Percentiles rank a stretch among this genome's conserved stretches.
Conservation (phyloP, 2,888 invertebrate genomes). For the Diarsia rubi region DNA sequence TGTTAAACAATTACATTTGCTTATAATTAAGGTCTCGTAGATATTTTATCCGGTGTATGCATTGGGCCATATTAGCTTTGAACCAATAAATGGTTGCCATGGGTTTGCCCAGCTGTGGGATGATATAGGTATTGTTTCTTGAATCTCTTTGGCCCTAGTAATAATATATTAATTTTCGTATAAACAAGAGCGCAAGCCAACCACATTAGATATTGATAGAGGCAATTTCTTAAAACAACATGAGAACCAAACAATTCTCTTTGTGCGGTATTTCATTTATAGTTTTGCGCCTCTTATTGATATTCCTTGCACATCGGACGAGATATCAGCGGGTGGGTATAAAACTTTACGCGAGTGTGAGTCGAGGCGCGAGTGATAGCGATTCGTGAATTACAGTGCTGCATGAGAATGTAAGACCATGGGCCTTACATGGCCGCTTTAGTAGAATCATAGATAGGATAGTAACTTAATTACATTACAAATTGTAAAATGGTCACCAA, state of each 20-base stretch:
- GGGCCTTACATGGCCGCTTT: background rate
- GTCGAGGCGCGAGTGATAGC: slow-evolving; percentile 69
- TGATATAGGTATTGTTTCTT: background rate
- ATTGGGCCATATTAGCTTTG: no score
- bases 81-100: no score
- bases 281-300: slow-evolving; percentile 82
- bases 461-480: no score
- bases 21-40: background rate
- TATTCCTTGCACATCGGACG: slow-evolving; percentile 80
- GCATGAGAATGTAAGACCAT: background rate
- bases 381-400: slow-evolving; percentile 50
- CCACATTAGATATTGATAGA: slow-evolving; percentile 49
- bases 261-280: slow-evolving; percentile 81
- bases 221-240: slow-evolving; percentile 74
- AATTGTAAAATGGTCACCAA: no score
- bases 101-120: background rate
- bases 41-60: background rate
- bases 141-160: background rate
- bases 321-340: slow-evolving; percentile 84
- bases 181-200: background rate
- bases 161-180: slow-evolving; percentile 2
- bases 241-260: slow-evolving; percentile 75
- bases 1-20: no score
- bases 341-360: slow-evolving; percentile 77
- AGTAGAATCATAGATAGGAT: no score